Percentiles rank a stretch among this genome's conserved stretches.
Conservation (phyloP, 1,140 invertebrate genomes). For the Temnothorax curvispinosus region DNA sequence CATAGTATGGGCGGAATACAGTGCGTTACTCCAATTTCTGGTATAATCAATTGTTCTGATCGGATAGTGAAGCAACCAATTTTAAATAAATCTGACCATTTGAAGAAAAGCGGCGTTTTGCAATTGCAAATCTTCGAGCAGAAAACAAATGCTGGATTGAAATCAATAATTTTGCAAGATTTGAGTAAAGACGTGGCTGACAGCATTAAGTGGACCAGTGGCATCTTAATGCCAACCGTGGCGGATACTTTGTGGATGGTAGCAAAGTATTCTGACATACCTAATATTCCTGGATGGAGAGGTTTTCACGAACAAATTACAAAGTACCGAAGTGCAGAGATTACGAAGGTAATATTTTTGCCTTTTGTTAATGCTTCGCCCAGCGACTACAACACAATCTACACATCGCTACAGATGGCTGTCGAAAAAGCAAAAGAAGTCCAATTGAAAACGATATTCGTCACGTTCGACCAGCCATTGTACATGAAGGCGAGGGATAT, state of each 20-base stretch:
- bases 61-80: not conserved
- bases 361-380: not conserved
- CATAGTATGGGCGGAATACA: not conserved
- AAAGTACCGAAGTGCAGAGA: not conserved
- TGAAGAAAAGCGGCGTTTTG: not conserved
- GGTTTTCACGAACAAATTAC: not conserved
- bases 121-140: not conserved
- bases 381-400: not conserved
- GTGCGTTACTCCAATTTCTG: not conserved
- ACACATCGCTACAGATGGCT: not conserved
- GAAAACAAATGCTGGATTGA: not conserved
- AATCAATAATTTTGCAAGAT: not conserved
- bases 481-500: not conserved
- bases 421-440: not conserved
- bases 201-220: not conserved
- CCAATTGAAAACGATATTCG: not conserved
- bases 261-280: not conserved
- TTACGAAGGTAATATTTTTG: not conserved
- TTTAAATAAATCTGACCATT: not conserved
- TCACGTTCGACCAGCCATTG: not conserved
- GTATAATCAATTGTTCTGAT: not conserved
- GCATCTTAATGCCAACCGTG: not conserved
- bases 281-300: not conserved
- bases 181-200: not conserved
- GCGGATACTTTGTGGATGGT: not conserved